Evolutionary conservation across 2,888 invertebrate genomes (phyloP).

Genomic region (Lepidochitona cinerea): DNA sequence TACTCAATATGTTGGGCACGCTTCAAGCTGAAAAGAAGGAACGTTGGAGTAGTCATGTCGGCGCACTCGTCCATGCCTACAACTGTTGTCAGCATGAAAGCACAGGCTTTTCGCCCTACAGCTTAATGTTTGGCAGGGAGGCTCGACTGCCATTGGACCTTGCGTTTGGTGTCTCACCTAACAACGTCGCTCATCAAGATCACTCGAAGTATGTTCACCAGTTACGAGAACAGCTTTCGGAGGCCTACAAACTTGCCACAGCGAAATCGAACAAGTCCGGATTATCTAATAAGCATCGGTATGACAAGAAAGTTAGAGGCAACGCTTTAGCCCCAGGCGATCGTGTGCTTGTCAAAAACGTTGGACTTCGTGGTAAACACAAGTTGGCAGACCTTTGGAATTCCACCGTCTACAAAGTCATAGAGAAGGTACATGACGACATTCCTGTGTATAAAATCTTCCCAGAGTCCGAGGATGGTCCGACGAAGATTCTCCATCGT

Average conservation of each 20-base stretch:
- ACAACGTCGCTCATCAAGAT: not conserved
- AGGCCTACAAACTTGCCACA: not conserved
- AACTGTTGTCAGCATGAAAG: slow-evolving; percentile 24
- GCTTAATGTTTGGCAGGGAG: slow-evolving; percentile 25
- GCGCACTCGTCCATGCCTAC: slow-evolving; percentile 19
- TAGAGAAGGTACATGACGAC: too few species aligned
- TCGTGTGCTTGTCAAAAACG: slow-evolving; percentile 16
- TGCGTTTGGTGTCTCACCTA: not conserved
- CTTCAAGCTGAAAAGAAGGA: slow-evolving; percentile 16
- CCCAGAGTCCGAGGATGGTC: not conserved
- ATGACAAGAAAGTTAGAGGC: slow-evolving; percentile 11
- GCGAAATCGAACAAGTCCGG: not conserved
- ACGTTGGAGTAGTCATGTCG: slow-evolving; percentile 15
- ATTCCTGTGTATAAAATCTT: slow-evolving; percentile 9
- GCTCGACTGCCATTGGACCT: slow-evolving; percentile 15
- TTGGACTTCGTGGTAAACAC: slow-evolving; percentile 15
- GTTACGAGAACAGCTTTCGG: not conserved
- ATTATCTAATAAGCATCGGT: slow-evolving; percentile 4
- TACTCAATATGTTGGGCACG: slow-evolving; percentile 25
- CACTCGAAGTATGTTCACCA: not conserved
- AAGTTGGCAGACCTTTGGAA: slow-evolving; percentile 25
- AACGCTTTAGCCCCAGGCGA: slow-evolving; percentile 14
- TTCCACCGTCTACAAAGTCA: too few species aligned
- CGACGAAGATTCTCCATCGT: not conserved
- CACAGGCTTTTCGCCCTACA: slow-evolving; percentile 20